Conservation (phyloP, 2,113 vertebrate species). For the Ceratotherium simum region DNA sequence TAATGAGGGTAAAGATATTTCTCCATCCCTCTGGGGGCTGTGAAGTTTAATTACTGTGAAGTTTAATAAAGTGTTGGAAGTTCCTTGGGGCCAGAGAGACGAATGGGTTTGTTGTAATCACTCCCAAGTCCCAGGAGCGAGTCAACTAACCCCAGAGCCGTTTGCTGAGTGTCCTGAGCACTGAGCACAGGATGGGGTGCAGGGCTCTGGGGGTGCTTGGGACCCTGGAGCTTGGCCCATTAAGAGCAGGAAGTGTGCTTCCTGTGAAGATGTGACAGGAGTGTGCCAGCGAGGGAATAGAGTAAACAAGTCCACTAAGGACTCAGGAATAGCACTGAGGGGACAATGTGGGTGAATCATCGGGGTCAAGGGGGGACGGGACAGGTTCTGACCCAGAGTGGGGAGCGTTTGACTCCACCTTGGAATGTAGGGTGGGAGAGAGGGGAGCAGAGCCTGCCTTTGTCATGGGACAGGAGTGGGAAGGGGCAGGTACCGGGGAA, state of each 20-base stretch:
- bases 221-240: not conserved
- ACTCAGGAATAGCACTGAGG: not conserved
- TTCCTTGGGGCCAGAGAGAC: constrained; percentile 40
- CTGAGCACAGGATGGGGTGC: not conserved
- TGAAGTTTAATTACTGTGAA: constrained; percentile 70
- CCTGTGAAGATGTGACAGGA: not conserved
- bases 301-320: not conserved
- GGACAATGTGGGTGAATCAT: not conserved
- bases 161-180: rapidly evolving
- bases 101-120: constrained; percentile 19
- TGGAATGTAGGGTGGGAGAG: not conserved
- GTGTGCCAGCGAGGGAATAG: not conserved
- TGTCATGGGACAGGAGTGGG: too few relatives aligned
- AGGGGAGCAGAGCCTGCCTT: not conserved
- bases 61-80: constrained; percentile 64
- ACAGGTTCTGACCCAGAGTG: not conserved
- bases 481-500: not conserved
- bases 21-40: not conserved
- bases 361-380: rapidly evolving
- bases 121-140: not conserved
- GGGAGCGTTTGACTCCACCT: not conserved
- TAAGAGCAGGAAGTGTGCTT: not conserved
- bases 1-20: constrained; percentile 43
- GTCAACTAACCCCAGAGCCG: not conserved
- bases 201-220: rapidly evolving